Evolutionary conservation across 2,888 invertebrate species (phyloP), one percentile per base, ranked within the genome.

Genomic region (Gandaritis pyraliata): DNA sequence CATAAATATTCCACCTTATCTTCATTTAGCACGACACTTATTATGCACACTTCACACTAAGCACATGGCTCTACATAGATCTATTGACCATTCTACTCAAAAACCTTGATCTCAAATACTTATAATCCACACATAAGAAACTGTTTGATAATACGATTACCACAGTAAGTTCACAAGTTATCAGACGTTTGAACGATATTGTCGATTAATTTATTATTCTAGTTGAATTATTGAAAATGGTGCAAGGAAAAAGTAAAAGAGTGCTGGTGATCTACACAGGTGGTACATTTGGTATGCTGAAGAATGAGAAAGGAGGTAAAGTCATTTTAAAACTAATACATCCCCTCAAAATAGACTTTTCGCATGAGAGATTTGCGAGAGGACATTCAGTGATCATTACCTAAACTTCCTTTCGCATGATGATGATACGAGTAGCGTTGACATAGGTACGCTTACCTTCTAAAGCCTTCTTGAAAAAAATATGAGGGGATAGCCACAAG

Each of bases 281-380:
- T 1, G 99, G 99, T 13, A 99, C 99, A 0, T 98, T 99, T 85
- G 99, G 99, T 62, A 99, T 99, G 99, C 93, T 96, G 79, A 94
- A 95, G 72, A 96, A 97, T 84, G 93, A 94, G 43, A 93, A 94
- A 75, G 96, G 97, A 90, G 97, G 98, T 97, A 82, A 88, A 81
- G 13, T 11, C 8, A 15, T 5, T 15, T 18, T 29, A 29, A 12
- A 23, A 13, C 2, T 13, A 6, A 13, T 33, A 33, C 39, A 15
- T 1, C 13, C 2, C 12, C 38, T 38, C 8, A 33, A 8, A 33
- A 8, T 5, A 1, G 33, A 33, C 8, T 5, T 23, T 5, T 23
- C 23, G 6, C 23, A 6, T 23, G 23, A 23, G n/a, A n/a, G n/a
- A n/a, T n/a, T n/a, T n/a, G n/a, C n/a, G n/a, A n/a, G n/a, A n/a